Evolutionary conservation across 2,888 invertebrate genomes (phyloP), one percentile per base, ranked within the genome.

Genomic region (Netelia virgata): DNA sequence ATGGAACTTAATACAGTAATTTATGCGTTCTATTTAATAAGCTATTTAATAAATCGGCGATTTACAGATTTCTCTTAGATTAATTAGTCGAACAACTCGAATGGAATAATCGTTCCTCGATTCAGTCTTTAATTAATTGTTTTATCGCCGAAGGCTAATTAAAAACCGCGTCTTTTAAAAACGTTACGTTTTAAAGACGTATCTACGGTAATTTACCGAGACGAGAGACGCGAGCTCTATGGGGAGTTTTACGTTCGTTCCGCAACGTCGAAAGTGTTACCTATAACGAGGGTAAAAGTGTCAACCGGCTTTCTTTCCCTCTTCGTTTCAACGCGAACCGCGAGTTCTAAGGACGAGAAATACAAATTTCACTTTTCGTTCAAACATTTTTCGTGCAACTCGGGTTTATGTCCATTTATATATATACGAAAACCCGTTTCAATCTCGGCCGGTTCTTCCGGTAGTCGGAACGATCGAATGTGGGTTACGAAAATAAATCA

Each of bases 231-330:
- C 64, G 23, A 36, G 36, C 59, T 43, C 36, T 16, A 20, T 50
- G 16, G n/a, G 53, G 47, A 10, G 43, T 16, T 59, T 28, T 10
- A 18, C 1, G 43, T 36, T 36, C 59, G 20, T 66, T 61, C 59
- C 20, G 41, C 59, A n/a, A 16, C 23, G 66, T 63, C 55, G 75
- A 75, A 75, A 74, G 74, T 75, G 73, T 80, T 70, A 36, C 43
- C 53, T 8, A 14, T 53, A 47, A 73, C 59, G 57, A 69, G 72
- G 59, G 76, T 50, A 84, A 87, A 84, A 84, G 83, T 79, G 86
- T 86, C 82, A 88, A 89, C 90, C 90, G 89, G 89, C 89, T n/a
- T n/a, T 88, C 64, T 84, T 61, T 55, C 61, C 59, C 68, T 55
- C 59, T 16, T 59, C 36, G 11, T 63, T 70, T 78, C 63, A 53